phyloP scores from a whole-genome alignment of 2,113 vertebrate genomes.

The Pseudonaja textilis region DNA sequence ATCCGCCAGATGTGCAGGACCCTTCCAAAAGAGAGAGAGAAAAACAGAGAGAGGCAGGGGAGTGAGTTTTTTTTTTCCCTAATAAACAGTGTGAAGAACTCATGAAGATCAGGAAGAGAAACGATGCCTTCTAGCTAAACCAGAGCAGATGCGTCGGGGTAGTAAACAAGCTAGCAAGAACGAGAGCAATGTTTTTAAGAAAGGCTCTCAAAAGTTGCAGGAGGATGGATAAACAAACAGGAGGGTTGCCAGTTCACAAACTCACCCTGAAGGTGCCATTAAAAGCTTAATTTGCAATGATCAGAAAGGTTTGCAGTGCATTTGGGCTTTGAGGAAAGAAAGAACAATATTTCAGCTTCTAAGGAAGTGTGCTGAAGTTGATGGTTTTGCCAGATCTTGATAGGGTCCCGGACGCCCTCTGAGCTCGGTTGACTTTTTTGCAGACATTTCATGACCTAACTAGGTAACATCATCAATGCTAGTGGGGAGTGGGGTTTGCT shows the following conservation, averaged over 20 bases:
- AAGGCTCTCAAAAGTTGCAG: conserved; percentile 28
- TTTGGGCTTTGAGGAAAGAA: conserved; percentile 53
- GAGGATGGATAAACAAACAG: conserved; percentile 62
- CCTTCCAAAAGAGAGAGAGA: background rate
- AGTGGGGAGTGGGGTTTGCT: too few relatives aligned
- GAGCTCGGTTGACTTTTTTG: too few relatives aligned
- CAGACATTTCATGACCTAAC: too few relatives aligned
- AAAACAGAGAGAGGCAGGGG: background rate
- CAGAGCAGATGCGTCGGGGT: conserved; percentile 39
- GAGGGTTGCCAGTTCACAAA: conserved; percentile 65
- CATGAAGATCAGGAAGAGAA: conserved; percentile 36
- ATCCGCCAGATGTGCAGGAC: background rate
- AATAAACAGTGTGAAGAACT: conserved; percentile 44
- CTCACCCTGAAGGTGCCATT: conserved; percentile 61
- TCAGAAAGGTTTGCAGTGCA: conserved; percentile 35
- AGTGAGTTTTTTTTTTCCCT: conserved; percentile 49
- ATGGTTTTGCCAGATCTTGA: background rate
- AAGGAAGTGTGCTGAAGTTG: conserved; percentile 48
- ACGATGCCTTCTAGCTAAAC: conserved; percentile 56
- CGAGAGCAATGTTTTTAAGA: conserved; percentile 26
- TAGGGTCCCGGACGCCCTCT: too few relatives aligned
- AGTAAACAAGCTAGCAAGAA: conserved; percentile 52
- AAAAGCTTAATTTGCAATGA: conserved; percentile 65
- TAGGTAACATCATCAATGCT: too few relatives aligned
- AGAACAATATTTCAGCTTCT: conserved; percentile 56